These are phyloP conservation scores for Seira musarum DNA, from an alignment of 2,888 invertebrate species.

Conservation along the genomic window DNA sequence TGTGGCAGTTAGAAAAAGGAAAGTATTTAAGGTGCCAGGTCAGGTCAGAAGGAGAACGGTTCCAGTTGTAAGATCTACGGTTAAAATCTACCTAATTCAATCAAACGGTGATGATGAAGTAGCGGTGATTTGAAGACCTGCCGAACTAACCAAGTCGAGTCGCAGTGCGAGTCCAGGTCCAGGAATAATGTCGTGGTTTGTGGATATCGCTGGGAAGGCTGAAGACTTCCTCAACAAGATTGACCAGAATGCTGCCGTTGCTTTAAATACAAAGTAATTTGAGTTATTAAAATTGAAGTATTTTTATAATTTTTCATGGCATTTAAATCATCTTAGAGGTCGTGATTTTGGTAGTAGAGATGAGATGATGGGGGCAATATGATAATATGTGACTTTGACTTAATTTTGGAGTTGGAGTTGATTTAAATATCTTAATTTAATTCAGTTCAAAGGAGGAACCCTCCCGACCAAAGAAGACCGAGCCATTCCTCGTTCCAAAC, in stretches of 20 bases:
- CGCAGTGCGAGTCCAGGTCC: too few species aligned
- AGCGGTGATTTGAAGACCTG: too few species aligned
- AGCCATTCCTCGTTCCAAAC: slow-evolving; percentile 5
- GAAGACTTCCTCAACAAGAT: slow-evolving; percentile 83
- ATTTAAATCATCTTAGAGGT: too few species aligned
- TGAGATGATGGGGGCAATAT: too few species aligned
- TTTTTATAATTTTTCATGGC: background rate
- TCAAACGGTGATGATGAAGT: too few species aligned
- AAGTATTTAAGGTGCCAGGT: too few species aligned
- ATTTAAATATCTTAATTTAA: background rate
- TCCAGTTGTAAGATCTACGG: too few species aligned
- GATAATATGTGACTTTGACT: background rate
- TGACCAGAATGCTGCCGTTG: slow-evolving; percentile 82
- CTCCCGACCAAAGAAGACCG: background rate
- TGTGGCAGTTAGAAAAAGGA: too few species aligned
- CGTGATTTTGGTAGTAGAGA: too few species aligned
- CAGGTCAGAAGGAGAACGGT: too few species aligned
- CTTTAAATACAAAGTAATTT: slow-evolving; percentile 71
- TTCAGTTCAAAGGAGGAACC: background rate
- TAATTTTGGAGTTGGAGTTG: background rate
- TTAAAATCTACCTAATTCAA: too few species aligned
- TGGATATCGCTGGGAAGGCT: slow-evolving; percentile 82
- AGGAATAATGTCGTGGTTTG: slow-evolving; percentile 82
- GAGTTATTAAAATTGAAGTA: background rate
- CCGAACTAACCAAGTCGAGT: too few species aligned